Evolutionary conservation across 2,797 vertebrate genomes (phyloP), one percentile per base, ranked within the genome.

Genomic region (Pseudomugil gertrudae): DNA sequence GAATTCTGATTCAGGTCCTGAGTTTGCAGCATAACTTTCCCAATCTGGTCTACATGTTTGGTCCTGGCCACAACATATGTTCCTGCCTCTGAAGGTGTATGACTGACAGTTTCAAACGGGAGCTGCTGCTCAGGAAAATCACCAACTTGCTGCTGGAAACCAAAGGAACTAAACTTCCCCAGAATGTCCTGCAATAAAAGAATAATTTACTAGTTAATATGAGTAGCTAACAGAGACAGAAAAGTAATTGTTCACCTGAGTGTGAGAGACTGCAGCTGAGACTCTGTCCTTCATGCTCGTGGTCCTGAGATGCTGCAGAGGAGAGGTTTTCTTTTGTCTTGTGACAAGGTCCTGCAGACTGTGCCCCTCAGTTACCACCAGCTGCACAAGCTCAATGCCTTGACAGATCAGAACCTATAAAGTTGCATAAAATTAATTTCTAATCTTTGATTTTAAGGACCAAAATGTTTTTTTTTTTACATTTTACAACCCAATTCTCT

Each of bases 181-280:
- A 83, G 74, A 70, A 82, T 77, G 26, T 80, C 84, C 87, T 89
- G 35, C 14, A 64, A 43, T 72, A 58, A 56, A 0, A 35, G 36
- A 60, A 51, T 5, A 43, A 5, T 21, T 3, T 66, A 36, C 54
- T 29, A 47, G 3, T 53, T 24, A 38, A 47, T 17, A 8, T 14
- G 2, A 69, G 11, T 9, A 38, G 43, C 14, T 59, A 26, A 57
- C 5, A 15, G 61, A 45, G n/a, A 8, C 19, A 23, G 2, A 19
- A 53, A 38, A 0, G 17, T 36, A 5, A 26, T 15, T 54, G 19
- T 8, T 70, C 23, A 84, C 87, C 65, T 83, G 68, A 36, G 69
- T 72, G 62, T 55, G 59, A 13, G 64, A 70, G 24, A 79, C 38
- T 8, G 75, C 21, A 10, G 69, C 60, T 30, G 78, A 68, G 36